These are phyloP conservation scores for Excalfactoria chinensis DNA, from an alignment of 2,113 vertebrate species.

Conservation along the genomic window DNA sequence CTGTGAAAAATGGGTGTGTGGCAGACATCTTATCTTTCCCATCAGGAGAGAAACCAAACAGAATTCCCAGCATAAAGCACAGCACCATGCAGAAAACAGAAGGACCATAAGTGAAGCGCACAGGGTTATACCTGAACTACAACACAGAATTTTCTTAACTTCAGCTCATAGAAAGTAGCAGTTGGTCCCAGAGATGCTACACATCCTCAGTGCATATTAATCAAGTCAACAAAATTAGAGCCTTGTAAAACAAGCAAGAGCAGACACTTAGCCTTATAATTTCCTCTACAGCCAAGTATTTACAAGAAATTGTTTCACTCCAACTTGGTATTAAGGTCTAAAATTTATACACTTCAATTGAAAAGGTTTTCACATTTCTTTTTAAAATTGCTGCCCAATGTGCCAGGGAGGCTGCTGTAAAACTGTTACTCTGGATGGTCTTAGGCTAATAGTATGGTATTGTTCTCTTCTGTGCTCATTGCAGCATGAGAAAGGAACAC, in stretches of 20 bases:
- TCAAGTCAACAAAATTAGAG: slow-evolving; percentile 1
- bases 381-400: background rate
- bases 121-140: background rate
- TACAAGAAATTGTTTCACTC: background rate
- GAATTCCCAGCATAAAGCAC: background rate
- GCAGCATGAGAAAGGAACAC: background rate
- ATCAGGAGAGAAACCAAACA: background rate
- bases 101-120: background rate
- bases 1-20: background rate
- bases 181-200: background rate
- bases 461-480: background rate
- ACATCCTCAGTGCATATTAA: background rate
- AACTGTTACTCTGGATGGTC: background rate
- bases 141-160: background rate
- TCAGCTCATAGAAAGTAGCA: background rate
- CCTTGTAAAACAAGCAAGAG: background rate
- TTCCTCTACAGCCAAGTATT: background rate
- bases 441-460: background rate
- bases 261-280: background rate
- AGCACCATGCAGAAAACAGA: background rate
- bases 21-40: background rate
- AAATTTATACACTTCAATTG: background rate
- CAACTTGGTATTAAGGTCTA: background rate
- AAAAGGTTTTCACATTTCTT: background rate
- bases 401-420: background rate